Conservation (phyloP, 2,113 vertebrate species). For the Microcebus lehilahytsara region DNA sequence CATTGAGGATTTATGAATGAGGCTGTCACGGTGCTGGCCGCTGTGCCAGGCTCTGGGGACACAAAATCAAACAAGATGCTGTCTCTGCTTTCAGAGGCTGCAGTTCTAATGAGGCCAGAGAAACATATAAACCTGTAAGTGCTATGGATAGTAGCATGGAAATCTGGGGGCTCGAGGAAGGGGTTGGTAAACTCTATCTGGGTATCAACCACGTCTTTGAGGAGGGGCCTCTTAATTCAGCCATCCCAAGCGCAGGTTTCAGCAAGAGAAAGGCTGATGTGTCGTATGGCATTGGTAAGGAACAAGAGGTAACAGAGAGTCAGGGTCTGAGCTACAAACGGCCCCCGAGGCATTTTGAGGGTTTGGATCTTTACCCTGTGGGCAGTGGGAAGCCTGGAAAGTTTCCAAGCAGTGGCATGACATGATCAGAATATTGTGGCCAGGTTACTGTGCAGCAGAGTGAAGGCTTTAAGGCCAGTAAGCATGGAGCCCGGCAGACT, state of each 20-base stretch:
- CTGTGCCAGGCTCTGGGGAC: neutral
- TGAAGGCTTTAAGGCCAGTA: neutral
- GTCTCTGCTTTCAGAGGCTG: neutral
- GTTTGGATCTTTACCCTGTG: neutral
- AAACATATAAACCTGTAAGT: neutral
- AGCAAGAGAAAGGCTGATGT: neutral
- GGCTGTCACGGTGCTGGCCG: neutral
- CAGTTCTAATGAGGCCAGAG: neutral
- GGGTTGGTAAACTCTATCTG: neutral
- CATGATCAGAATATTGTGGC: neutral
- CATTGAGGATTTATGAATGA: neutral
- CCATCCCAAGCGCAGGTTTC: no score
- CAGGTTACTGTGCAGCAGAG: neutral
- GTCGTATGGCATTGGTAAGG: neutral
- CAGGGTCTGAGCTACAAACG: neutral
- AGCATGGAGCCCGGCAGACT: neutral
- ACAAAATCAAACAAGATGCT: neutral
- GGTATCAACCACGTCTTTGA: neutral
- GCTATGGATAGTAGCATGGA: neutral
- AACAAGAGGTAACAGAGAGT: neutral
- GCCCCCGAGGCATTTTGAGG: neutral
- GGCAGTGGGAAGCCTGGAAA: neutral
- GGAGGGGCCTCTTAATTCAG: neutral
- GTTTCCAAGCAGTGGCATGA: neutral
- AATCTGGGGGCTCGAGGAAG: neutral